Conservation (phyloP, 2,797 vertebrate genomes). For the Microchirus variegatus region DNA sequence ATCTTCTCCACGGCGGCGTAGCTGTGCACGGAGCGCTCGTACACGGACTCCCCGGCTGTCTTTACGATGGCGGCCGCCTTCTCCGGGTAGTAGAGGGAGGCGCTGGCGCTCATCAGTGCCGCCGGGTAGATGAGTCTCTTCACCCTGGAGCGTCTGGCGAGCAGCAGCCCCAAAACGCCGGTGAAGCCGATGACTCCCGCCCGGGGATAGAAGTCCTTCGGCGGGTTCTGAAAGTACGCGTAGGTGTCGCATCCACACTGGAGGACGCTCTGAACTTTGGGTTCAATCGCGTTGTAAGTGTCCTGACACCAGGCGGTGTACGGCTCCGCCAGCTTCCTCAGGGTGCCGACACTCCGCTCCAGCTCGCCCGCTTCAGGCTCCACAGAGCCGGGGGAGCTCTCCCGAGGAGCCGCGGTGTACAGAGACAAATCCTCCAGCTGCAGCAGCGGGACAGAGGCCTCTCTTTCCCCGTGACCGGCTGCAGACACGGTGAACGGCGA, state of each 20-base stretch:
- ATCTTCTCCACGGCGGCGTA: constrained; percentile 88
- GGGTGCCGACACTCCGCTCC: constrained; percentile 68
- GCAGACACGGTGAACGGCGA: constrained; percentile 47
- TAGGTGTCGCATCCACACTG: constrained; percentile 83
- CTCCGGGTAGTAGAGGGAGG: constrained; percentile 93
- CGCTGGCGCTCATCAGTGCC: constrained; percentile 83
- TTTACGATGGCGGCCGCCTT: constrained; percentile 76
- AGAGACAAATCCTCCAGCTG: constrained; percentile 71
- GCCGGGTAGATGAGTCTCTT: constrained; percentile 90
- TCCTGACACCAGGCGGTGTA: constrained; percentile 74
- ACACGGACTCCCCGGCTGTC: constrained; percentile 84
- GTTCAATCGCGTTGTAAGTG: constrained; percentile 78
- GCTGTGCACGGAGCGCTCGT: constrained; percentile 87
- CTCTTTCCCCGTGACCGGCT: constrained; percentile 26
- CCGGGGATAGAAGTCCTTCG: constrained; percentile 92
- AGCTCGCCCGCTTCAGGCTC: constrained; percentile 66
- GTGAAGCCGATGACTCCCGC: constrained; percentile 91
- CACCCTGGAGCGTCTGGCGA: constrained; percentile 89
- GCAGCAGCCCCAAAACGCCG: constrained; percentile 89
- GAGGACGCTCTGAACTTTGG: constrained; percentile 82
- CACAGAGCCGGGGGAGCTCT: constrained; percentile 9
- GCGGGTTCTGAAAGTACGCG: constrained; percentile 86
- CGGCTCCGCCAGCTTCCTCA: constrained; percentile 67
- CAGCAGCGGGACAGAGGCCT: constrained; percentile 8
- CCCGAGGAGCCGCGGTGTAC: constrained; percentile 63